Percentiles rank a stretch among this genome's conserved stretches.
phyloP scores from a whole-genome alignment of 2,797 vertebrate genomes.

The Neosilurus mollespiculum region DNA sequence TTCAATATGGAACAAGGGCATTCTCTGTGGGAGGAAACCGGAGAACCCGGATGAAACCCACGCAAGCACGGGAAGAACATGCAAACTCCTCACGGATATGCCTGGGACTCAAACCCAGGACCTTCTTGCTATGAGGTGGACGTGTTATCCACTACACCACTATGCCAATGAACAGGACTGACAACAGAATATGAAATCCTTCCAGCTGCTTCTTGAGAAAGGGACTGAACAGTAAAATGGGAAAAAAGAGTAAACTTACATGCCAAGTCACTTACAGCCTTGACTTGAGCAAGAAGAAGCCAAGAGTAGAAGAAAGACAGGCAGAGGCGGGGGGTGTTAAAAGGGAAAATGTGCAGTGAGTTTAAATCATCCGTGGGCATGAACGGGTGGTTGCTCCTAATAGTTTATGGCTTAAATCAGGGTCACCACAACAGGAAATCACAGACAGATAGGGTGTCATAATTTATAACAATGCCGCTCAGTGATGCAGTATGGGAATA shows the following conservation, averaged over 20 bases:
- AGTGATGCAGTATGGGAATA: conserved; percentile 52
- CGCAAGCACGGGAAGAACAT: too few relatives aligned
- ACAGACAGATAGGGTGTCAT: conserved; percentile 45
- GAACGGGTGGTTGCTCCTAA: conserved; percentile 47
- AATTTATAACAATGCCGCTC: conserved; percentile 52
- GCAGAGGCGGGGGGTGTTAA: background rate
- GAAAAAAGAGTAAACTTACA: background rate
- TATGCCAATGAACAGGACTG: background rate
- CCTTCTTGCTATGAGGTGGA: too few relatives aligned
- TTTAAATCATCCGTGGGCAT: conserved; percentile 62
- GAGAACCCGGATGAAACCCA: too few relatives aligned
- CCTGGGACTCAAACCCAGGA: too few relatives aligned
- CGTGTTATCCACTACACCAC: too few relatives aligned
- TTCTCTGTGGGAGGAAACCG: too few relatives aligned
- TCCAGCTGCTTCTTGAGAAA: background rate
- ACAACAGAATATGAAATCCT: background rate
- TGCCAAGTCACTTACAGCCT: background rate
- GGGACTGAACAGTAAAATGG: background rate
- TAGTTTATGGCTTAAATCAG: conserved; percentile 48
- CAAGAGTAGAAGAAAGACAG: background rate
- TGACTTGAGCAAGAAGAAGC: conserved; percentile 23
- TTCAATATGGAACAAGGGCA: too few relatives aligned
- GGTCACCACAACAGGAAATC: conserved; percentile 51
- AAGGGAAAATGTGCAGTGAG: conserved; percentile 30
- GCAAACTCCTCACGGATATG: too few relatives aligned